Evolutionary conservation across 2,113 vertebrate species (phyloP).

Genomic region (Rhabdornis inornatus): DNA sequence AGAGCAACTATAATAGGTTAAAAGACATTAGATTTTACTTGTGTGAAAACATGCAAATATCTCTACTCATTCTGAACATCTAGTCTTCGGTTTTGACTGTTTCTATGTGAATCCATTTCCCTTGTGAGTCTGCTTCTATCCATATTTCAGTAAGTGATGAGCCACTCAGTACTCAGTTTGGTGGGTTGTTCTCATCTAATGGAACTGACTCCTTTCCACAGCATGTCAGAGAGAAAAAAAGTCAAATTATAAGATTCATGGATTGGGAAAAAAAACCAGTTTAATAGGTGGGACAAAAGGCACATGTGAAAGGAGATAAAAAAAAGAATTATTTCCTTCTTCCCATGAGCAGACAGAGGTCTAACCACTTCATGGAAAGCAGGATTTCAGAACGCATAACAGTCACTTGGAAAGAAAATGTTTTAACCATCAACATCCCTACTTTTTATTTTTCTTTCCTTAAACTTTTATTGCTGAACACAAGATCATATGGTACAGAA

Average conservation of each 20-base stretch:
- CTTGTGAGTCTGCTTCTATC: not conserved
- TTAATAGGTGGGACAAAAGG: not conserved
- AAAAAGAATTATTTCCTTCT: not conserved
- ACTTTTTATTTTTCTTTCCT: not conserved
- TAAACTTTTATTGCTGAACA: not conserved
- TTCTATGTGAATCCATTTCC: not conserved
- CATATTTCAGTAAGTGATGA: not conserved
- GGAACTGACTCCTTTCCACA: not conserved
- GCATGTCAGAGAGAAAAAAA: not conserved
- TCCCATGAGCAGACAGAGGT: not conserved
- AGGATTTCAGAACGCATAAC: not conserved
- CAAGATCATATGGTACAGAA: not conserved
- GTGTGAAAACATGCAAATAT: not conserved
- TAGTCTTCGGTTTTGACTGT: not conserved
- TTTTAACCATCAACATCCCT: not conserved
- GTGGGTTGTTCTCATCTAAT: not conserved
- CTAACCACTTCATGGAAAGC: not conserved
- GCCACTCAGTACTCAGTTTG: not conserved
- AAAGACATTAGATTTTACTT: not conserved
- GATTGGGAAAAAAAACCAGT: not conserved
- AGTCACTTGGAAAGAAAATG: not conserved
- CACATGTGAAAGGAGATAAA: not conserved
- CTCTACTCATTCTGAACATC: not conserved
- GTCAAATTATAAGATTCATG: rapidly evolving
- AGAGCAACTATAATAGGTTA: not conserved